phyloP scores from a whole-genome alignment of 2,797 vertebrate species.

The Phataginus tetradactyla region DNA sequence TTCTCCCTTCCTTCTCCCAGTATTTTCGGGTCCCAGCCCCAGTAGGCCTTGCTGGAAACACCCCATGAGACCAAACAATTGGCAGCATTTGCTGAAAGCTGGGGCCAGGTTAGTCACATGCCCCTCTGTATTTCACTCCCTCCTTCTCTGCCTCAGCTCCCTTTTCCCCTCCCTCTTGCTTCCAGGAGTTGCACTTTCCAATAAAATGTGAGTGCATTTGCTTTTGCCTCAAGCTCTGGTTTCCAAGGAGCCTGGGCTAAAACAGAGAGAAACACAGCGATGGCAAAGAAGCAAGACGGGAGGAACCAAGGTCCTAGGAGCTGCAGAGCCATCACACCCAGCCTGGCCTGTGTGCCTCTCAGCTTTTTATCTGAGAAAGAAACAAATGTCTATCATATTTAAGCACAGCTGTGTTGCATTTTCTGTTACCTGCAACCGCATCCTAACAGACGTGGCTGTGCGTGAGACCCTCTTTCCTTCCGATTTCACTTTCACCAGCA shows the following conservation, averaged over 20 bases:
- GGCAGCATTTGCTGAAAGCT: neutral
- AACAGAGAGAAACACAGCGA: neutral
- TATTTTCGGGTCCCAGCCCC: neutral
- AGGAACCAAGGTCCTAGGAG: neutral
- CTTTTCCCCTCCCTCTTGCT: too few relatives aligned
- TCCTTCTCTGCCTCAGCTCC: neutral
- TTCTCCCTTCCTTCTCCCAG: neutral
- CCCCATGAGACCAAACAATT: neutral
- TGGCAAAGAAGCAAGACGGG: accelerated
- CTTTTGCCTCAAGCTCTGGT: neutral
- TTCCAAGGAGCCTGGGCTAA: neutral
- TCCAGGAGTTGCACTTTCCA: neutral
- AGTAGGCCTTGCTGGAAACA: neutral
- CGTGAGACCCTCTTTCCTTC: neutral
- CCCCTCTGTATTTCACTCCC: too few relatives aligned
- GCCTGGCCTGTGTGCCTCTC: accelerated
- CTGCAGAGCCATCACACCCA: accelerated
- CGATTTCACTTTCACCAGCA: neutral
- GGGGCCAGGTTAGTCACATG: too few relatives aligned
- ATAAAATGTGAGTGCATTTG: neutral
- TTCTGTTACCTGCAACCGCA: neutral
- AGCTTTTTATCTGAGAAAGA: neutral
- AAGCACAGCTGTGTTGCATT: neutral
- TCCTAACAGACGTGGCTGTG: neutral
- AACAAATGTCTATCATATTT: neutral